Evolutionary conservation across 2,888 invertebrate genomes (phyloP).

Genomic region (Drepanosiphum platanoidis): DNA sequence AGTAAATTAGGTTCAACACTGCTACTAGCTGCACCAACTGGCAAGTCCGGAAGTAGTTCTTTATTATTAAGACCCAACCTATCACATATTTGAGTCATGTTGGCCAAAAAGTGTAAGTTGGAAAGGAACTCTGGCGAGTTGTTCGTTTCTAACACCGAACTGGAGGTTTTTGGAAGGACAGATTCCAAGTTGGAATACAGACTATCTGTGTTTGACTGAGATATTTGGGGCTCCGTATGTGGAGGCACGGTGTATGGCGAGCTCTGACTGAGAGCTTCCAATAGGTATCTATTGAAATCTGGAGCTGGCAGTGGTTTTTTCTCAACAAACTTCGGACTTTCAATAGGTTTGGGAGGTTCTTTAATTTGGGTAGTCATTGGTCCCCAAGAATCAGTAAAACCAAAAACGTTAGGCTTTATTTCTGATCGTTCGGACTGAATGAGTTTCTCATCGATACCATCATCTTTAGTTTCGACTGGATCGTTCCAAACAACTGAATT

Average conservation of each 20-base stretch:
- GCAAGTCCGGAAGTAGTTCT: slow-evolving; percentile 51
- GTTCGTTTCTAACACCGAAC: slow-evolving; percentile 58
- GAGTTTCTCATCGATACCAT: slow-evolving; percentile 48
- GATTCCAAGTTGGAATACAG: slow-evolving; percentile 58
- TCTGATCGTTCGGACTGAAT: slow-evolving; percentile 47
- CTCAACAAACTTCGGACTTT: slow-evolving; percentile 56
- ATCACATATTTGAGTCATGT: slow-evolving; percentile 60
- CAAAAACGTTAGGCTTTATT: slow-evolving; percentile 51
- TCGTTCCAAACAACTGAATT: slow-evolving; percentile 59
- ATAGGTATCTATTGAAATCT: slow-evolving; percentile 47
- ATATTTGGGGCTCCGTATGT: slow-evolving; percentile 58
- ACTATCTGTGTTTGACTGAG: slow-evolving; percentile 52
- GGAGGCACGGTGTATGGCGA: slow-evolving; percentile 47
- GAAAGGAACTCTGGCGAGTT: slow-evolving; percentile 59
- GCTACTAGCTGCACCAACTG: slow-evolving; percentile 50
- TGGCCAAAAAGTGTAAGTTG: slow-evolving; percentile 58
- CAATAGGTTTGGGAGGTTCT: slow-evolving; percentile 56
- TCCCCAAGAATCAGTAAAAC: slow-evolving; percentile 54
- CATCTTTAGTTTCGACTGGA: slow-evolving; percentile 48
- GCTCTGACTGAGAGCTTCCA: slow-evolving; percentile 54
- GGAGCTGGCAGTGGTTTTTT: slow-evolving; percentile 60
- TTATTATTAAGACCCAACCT: slow-evolving; percentile 60
- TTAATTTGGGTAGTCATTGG: slow-evolving; percentile 49
- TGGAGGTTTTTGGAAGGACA: slow-evolving; percentile 57
- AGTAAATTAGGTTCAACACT: slow-evolving; percentile 56